Base-by-base conservation (phyloP, 2,113 vertebrate genomes). In the Lophius piscatorius region DNA sequence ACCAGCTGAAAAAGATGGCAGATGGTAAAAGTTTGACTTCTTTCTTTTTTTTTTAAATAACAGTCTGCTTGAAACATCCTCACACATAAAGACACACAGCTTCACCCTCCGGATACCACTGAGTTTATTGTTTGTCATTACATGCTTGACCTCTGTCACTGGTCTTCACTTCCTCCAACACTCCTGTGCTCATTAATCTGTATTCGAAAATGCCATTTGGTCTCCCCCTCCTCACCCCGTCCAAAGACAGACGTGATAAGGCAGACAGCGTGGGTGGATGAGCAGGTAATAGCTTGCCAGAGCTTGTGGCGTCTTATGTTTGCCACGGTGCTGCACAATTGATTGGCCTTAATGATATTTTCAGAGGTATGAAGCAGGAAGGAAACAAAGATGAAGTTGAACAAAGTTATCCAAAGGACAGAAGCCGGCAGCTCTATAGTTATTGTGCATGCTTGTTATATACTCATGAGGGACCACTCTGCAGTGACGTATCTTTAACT, bases 331-430 rank as follows among this genome's bases (percentile, higher is more conserved):
- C 38, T 13, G 63, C 70, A 47, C 63, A 64, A 76, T 65, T 69
- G 75, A 79, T 81, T 68, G 69, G 78, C 56, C 69, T 71, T 74
- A 71, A 77, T 75, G 59, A 63, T 78, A 59, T 72, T 82, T 82
- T 64, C 36, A 69, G 65, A 54, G 70, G 56, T 40, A 36, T 11
- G 63, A 33, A 39, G 18, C 63, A 16, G 23, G 47, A 41, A 49
- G 20, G 48, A 49, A 63, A 55, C 47, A n/a, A 54, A 52, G 55
- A 28, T 9, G n/a, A n/a, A n/a, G n/a, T n/a, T n/a, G n/a, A n/a
- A n/a, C n/a, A n/a, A n/a, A n/a, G n/a, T n/a, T n/a, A n/a, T n/a
- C n/a, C n/a, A n/a, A n/a, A n/a, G n/a, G n/a, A n/a, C n/a, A n/a
- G n/a, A n/a, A n/a, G n/a, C n/a, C n/a, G n/a, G n/a, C n/a, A n/a